These are phyloP conservation scores for Silurus meridionalis DNA, from an alignment of 2,113 vertebrate genomes.

Conservation along the genomic window DNA sequence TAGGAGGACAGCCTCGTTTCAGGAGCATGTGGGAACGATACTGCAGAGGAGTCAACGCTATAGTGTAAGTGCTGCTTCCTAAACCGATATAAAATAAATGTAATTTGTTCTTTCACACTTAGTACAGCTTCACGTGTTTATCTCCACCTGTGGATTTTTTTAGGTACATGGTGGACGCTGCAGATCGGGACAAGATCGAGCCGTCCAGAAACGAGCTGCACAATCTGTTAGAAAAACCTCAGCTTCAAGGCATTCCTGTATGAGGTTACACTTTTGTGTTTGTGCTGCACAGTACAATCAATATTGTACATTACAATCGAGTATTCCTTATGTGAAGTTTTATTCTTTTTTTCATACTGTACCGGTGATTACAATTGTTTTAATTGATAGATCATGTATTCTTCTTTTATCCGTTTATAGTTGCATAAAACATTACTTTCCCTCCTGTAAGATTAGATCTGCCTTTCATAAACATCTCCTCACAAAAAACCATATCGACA, in stretches of 20 bases:
- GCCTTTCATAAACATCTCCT: no score
- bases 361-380: no score
- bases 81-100: no score
- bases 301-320: no score
- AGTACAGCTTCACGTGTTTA: background rate
- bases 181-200: slow-evolving; percentile 96
- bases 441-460: no score
- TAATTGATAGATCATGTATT: no score
- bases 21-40: slow-evolving; percentile 99
- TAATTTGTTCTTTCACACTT: background rate
- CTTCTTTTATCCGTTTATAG: no score
- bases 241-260: slow-evolving; percentile 98
- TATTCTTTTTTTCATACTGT: background rate
- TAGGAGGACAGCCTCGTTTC: slow-evolving; percentile 97
- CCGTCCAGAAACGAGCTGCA: slow-evolving; percentile 96
- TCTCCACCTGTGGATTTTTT: slow-evolving; percentile 9
- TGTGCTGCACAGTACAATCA: slow-evolving; percentile 54
- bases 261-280: slow-evolving; percentile 60
- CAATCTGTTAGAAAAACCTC: slow-evolving; percentile 97
- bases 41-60: slow-evolving; percentile 96
- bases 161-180: slow-evolving; percentile 99
- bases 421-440: no score
- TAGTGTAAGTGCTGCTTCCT: slow-evolving; percentile 83
- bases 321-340: background rate
- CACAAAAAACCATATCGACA: no score